Conservation (phyloP, 2,888 invertebrate species). For the Thereva nobilitata region DNA sequence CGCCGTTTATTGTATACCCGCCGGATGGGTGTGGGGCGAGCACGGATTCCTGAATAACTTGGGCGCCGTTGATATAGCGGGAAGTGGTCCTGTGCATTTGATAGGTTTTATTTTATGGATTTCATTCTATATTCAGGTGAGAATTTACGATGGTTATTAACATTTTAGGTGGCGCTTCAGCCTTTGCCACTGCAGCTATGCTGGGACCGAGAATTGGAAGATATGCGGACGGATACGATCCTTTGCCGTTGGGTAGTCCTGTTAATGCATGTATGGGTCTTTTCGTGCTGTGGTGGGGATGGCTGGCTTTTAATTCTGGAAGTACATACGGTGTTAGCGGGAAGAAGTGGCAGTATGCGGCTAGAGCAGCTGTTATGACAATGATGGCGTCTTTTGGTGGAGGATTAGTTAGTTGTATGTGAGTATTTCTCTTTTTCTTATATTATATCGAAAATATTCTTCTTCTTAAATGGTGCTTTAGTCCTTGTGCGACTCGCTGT, state of each 20-base stretch:
- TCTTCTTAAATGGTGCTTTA: too few relatives aligned
- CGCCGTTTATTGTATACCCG: slow-evolving; percentile 87
- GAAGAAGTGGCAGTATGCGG: slow-evolving; percentile 89
- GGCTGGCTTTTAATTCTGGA: slow-evolving; percentile 94
- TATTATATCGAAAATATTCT: too few relatives aligned
- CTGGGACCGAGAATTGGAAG: slow-evolving; percentile 85
- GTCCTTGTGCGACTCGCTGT: too few relatives aligned
- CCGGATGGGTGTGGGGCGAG: slow-evolving; percentile 91
- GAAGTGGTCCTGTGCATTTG: slow-evolving; percentile 88
- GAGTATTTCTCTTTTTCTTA: slow-evolving; percentile 46
- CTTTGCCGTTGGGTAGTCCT: slow-evolving; percentile 81
- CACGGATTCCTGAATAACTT: slow-evolving; percentile 82
- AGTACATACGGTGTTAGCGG: slow-evolving; percentile 80
- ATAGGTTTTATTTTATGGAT: slow-evolving; percentile 62
- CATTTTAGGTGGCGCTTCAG: slow-evolving; percentile 67
- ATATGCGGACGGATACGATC: slow-evolving; percentile 75
- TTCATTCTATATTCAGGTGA: too few relatives aligned
- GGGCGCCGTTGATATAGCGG: slow-evolving; percentile 91
- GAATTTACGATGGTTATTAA: neutral
- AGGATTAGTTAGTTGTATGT: slow-evolving; percentile 67
- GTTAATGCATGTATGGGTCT: slow-evolving; percentile 91
- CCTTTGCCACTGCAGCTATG: slow-evolving; percentile 87
- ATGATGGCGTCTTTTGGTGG: slow-evolving; percentile 92
- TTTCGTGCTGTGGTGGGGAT: slow-evolving; percentile 96
- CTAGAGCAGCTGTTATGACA: slow-evolving; percentile 85